Percentiles rank a stretch among this genome's conserved stretches.
Evolutionary conservation across 2,888 invertebrate species (phyloP).

Genomic region (Alloscopus bannaensis): DNA sequence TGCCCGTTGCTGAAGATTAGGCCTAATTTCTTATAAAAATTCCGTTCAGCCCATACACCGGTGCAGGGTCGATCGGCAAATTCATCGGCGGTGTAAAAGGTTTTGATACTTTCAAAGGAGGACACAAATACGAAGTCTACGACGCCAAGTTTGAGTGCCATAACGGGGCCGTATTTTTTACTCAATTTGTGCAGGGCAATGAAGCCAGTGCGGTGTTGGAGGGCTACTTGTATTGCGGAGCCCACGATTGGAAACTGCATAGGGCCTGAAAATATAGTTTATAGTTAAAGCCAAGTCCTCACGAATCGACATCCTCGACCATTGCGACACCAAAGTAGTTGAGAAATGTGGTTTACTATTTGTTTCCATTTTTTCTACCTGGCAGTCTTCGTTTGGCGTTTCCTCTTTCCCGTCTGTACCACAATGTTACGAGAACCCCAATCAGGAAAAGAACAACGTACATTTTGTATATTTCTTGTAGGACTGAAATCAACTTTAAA

Average conservation of each 20-base stretch:
- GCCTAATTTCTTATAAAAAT: constrained; percentile 18
- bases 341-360: too few species aligned
- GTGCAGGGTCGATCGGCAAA: not conserved
- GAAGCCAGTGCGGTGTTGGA: not conserved
- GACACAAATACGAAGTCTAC: constrained; percentile 9
- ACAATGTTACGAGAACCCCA: not conserved
- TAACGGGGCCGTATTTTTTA: constrained; percentile 32
- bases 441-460: not conserved
- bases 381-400: constrained; percentile 7
- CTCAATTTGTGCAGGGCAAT: constrained; percentile 33
- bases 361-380: not conserved
- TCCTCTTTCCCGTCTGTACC: not conserved
- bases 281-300: not conserved
- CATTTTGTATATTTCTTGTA: too few species aligned
- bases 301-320: not conserved
- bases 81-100: constrained; percentile 11
- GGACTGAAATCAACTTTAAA: too few species aligned
- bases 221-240: constrained; percentile 19
- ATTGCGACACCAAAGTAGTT: not conserved
- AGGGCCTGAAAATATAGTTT: constrained; percentile 20
- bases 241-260: constrained; percentile 27
- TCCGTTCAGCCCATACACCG: constrained; percentile 9
- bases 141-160: constrained; percentile 30
- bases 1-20: constrained; percentile 1
- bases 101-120: not conserved